Evolutionary conservation across 2,888 invertebrate genomes (phyloP), one percentile per base, ranked within the genome.

Genomic region (Stenolophus ochropezus): DNA sequence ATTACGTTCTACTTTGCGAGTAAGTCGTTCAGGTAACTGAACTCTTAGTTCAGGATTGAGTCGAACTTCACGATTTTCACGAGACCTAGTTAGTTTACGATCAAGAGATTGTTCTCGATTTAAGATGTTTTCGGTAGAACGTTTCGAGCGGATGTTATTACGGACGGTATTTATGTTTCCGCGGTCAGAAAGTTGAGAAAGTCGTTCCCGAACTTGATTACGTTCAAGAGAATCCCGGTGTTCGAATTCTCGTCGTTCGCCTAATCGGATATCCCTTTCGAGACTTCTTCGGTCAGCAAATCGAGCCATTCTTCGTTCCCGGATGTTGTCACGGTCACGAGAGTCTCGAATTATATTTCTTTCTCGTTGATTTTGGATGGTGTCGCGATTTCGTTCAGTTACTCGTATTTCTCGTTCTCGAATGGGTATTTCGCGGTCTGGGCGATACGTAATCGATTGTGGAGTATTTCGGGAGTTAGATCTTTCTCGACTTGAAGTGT

Each of bases 401-500:
- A 42, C 14, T 27, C 16, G 18, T 42, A 56, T 56, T 5, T 8
- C 11, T 56, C 11, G n/a, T 61, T 14, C 25, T 23, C 61, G 61
- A 23, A 61, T 33, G 8, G 14, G 14, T 16, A 4, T 69, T n/a
- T 69, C 18, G 65, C 33, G 33, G 27, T 69, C 27, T 18, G 27
- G 65, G 5, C 65, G 65, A 14, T 21, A 23, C 2, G 21, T 73
- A 73, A 69, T 73, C 47, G 47, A 73, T 23, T 73, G 8, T 73
- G 47, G 73, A 73, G n/a, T 49, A 4, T 18, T n/a, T 11, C 49
- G 49, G 73, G 49, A 73, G 49, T 73, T 18, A 18, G 18, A 3
- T 16, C 65, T 16, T 20, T 71, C 71, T 18, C 71, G 18, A 71
- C 6, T 73, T 42, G 33, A 42, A 6, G 33, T 65, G 42, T 27